Evolutionary conservation across 92 coral and sea anemone species (phyloP), one percentile per base, ranked within the genome.

Genomic region (Heteractis magnifica): DNA sequence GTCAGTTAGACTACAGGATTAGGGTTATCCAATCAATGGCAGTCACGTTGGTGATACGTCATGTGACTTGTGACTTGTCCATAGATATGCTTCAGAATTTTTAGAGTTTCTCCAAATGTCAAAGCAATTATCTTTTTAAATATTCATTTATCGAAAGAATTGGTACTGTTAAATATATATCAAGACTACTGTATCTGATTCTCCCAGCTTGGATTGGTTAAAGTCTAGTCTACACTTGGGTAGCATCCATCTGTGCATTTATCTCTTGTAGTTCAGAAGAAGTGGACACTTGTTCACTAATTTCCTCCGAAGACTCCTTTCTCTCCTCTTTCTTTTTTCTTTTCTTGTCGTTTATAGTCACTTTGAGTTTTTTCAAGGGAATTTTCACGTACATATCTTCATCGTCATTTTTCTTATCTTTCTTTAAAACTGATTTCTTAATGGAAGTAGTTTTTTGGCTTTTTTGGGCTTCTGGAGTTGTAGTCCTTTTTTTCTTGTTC

Each of bases 161-260:
- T 55, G 59, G 59, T 55, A 55, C 10, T 8, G 59, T 55, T 55
- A 55, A 9, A 55, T 55, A 34, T 2, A 34, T 34, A 34, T 34
- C 44, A 34, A 34, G 44, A 34, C 44, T 34, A 2, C 44, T 34
- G 44, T 34, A 34, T 34, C 44, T 34, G 2, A 34, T 34, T 34
- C 44, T 1, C 44, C 44, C 44, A 34, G 44, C 44, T 18, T 59
- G 65, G 16, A 62, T 4, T 62, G 23, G 23, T 10, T 55, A 8
- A 13, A 13, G 21, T 56, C 14, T 71, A 55, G 44, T 41, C 70
- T 49, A 84, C 10, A 84, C 87, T 70, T 84, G 87, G 10, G 87
- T 84, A 26, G 87, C 87, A 21, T 84, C 87, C 87, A 84, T 84
- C 78, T 84, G 87, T 3, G 87, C 87, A 81, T 78, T 84, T 6